Conservation (phyloP, 2,888 invertebrate genomes). For the Salticus scenicus region DNA sequence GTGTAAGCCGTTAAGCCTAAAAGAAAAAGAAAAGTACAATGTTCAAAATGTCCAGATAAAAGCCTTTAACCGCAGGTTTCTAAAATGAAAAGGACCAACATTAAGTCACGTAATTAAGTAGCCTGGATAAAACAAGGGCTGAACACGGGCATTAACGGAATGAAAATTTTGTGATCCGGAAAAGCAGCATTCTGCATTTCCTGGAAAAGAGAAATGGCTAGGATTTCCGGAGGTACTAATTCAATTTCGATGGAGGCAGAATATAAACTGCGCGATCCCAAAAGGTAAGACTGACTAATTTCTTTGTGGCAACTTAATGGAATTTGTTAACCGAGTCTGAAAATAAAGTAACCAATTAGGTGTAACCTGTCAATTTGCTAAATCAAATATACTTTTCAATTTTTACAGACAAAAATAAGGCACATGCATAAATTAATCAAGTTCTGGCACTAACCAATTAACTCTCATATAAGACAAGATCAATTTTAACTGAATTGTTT, state of each 20-base stretch:
- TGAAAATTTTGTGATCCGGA: neutral
- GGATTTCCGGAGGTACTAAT: neutral
- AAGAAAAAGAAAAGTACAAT: no score
- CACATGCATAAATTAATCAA: no score
- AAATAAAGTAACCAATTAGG: neutral
- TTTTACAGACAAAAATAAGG: no score
- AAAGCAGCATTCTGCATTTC: neutral
- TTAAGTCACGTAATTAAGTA: neutral
- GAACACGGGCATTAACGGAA: neutral
- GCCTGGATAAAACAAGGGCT: neutral
- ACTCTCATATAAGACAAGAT: no score
- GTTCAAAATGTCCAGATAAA: no score
- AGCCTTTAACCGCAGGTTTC: no score
- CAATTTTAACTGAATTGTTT: no score
- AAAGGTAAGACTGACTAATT: neutral
- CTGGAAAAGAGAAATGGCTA: neutral
- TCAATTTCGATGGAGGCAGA: neutral
- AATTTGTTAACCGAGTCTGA: neutral
- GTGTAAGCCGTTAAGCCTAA: no score
- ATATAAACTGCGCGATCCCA: neutral
- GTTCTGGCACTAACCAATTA: no score
- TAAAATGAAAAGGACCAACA: neutral
- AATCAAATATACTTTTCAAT: no score
- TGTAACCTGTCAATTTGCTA: no score
- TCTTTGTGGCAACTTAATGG: neutral